A percentile compares a stretch with the other conserved stretches of the same genome.
These are phyloP conservation scores for Actenoides lindsayi DNA, from an alignment of 2,113 vertebrate genomes.

Conservation along the genomic window DNA sequence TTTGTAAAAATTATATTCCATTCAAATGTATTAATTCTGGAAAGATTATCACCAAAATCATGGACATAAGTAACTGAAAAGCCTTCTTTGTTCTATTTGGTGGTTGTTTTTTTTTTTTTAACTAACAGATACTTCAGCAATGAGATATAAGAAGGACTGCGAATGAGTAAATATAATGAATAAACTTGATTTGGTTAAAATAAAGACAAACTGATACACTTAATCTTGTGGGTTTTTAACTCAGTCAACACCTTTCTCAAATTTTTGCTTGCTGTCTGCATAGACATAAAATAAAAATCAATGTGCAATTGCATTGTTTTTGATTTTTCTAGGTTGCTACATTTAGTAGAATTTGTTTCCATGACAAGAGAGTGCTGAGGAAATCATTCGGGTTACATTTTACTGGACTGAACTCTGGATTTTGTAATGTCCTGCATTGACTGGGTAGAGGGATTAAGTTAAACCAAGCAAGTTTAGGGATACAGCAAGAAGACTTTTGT, in stretches of 20 bases:
- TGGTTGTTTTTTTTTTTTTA: background rate
- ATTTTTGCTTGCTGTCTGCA: background rate
- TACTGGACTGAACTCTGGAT: background rate
- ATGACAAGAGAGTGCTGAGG: conserved; percentile 44
- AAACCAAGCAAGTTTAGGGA: background rate
- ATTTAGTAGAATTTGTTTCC: conserved; percentile 47
- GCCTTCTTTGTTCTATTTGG: background rate
- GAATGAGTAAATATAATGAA: background rate
- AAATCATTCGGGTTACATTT: background rate
- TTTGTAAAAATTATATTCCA: background rate
- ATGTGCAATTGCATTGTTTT: conserved; percentile 15
- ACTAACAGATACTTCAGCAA: background rate
- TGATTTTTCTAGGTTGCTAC: conserved; percentile 19
- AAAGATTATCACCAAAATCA: background rate
- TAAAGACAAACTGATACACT: background rate
- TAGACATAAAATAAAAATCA: conserved; percentile 7
- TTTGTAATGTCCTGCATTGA: background rate
- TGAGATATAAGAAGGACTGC: background rate
- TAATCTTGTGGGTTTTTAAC: background rate
- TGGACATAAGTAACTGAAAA: background rate
- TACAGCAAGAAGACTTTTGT: background rate
- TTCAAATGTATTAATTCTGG: background rate
- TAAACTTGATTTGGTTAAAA: background rate
- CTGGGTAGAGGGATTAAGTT: background rate
- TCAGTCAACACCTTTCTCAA: background rate